phyloP scores from a whole-genome alignment of 2,113 vertebrate species.

The Bubo bubo region DNA sequence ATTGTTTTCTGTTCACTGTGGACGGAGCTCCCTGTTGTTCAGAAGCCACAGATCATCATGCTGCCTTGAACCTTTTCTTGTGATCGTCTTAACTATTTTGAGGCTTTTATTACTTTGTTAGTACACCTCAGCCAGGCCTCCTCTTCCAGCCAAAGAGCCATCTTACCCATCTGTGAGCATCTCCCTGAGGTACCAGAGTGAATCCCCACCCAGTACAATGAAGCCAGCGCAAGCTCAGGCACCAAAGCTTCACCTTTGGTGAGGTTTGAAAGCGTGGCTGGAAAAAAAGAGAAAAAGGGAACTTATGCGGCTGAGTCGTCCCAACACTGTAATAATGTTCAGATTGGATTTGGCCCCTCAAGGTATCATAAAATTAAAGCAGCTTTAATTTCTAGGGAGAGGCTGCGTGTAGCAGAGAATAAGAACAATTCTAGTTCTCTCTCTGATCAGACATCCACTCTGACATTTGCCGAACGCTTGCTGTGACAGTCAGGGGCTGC shows the following conservation, averaged over 20 bases:
- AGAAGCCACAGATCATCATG: neutral
- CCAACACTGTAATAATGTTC: neutral
- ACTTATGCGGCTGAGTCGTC: neutral
- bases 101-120: neutral
- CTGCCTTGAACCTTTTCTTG: neutral
- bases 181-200: neutral
- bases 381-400: neutral
- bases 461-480: accelerated
- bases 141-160: neutral
- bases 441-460: neutral
- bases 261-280: neutral
- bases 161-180: neutral
- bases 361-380: neutral
- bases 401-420: neutral
- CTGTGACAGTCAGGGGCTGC: neutral
- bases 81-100: neutral
- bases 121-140: neutral
- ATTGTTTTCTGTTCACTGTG: neutral
- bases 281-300: neutral
- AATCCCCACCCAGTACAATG: neutral
- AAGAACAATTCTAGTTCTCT: neutral
- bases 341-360: neutral
- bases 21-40: neutral
- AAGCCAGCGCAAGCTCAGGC: neutral
- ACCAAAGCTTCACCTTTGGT: neutral